Conservation (phyloP, 35 echinoderm and acorn worm species). For the Apostichopus parvimensis region DNA sequence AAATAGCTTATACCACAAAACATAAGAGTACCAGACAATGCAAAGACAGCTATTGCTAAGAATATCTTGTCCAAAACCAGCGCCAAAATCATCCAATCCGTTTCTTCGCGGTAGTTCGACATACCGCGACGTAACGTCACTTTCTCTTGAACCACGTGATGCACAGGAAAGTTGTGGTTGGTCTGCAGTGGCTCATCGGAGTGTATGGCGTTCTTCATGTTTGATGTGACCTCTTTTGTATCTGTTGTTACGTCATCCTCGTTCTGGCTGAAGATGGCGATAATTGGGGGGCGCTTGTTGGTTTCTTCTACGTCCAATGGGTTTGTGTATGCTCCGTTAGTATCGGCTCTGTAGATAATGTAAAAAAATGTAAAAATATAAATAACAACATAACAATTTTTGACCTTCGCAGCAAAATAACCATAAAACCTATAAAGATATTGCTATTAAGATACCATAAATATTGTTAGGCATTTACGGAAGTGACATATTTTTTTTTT, state of each 20-base stretch:
- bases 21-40: neutral
- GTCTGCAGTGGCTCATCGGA: too few relatives aligned
- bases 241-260: neutral
- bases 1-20: neutral
- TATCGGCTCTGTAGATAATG: neutral
- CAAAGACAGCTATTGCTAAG: neutral
- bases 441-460: too few relatives aligned
- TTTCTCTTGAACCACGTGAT: neutral
- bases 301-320: neutral
- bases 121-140: neutral
- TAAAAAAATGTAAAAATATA: too few relatives aligned
- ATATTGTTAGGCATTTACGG: too few relatives aligned
- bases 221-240: too few relatives aligned
- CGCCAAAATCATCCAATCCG: conserved; percentile 25
- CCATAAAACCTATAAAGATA: too few relatives aligned
- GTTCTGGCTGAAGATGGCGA: neutral
- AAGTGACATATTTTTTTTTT: too few relatives aligned
- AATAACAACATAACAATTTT: too few relatives aligned
- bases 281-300: neutral
- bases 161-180: neutral
- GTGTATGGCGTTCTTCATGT: too few relatives aligned
- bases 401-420: too few relatives aligned
- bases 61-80: conserved; percentile 16
- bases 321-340: neutral
- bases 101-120: neutral